Conservation (phyloP, 2,888 invertebrate genomes). For the Aproaerema taeniolella region DNA sequence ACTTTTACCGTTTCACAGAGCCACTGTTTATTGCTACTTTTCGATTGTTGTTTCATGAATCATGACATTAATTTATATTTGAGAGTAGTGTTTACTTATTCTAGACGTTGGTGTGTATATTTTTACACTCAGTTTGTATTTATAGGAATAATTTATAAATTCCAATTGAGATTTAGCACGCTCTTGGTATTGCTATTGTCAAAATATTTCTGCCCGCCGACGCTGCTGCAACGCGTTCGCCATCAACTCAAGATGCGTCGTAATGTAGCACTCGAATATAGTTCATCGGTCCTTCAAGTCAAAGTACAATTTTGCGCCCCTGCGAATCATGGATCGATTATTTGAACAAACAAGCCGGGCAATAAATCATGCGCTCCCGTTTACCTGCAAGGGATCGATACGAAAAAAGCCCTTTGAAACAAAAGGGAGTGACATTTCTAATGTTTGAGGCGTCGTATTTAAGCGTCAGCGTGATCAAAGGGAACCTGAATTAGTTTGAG, state of each 20-base stretch:
- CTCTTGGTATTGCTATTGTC: slow-evolving; percentile 48
- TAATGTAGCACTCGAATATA: slow-evolving; percentile 27
- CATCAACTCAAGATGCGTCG: slow-evolving; percentile 56
- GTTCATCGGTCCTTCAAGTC: slow-evolving; percentile 24
- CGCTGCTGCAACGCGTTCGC: slow-evolving; percentile 50
- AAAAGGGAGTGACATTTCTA: slow-evolving; percentile 65
- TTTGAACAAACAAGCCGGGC: slow-evolving; percentile 69
- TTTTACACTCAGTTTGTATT: too few relatives aligned
- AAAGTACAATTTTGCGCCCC: slow-evolving; percentile 32
- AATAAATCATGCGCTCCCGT: slow-evolving; percentile 72
- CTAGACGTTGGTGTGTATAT: too few relatives aligned
- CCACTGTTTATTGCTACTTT: too few relatives aligned
- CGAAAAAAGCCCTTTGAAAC: slow-evolving; percentile 60
- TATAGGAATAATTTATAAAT: too few relatives aligned
- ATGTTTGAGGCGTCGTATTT: slow-evolving; percentile 31
- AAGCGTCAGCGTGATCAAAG: slow-evolving; percentile 18
- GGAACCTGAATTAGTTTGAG: slow-evolving; percentile 13
- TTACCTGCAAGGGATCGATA: slow-evolving; percentile 70
- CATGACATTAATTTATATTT: too few relatives aligned
- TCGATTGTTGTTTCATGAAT: too few relatives aligned
- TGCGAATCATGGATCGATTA: slow-evolving; percentile 58
- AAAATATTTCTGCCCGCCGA: slow-evolving; percentile 55
- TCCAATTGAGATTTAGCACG: slow-evolving; percentile 52
- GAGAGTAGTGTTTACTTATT: too few relatives aligned
- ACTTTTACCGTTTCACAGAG: too few relatives aligned